phyloP scores from a whole-genome alignment of 2,113 vertebrate genomes.

The Mirounga angustirostris region DNA sequence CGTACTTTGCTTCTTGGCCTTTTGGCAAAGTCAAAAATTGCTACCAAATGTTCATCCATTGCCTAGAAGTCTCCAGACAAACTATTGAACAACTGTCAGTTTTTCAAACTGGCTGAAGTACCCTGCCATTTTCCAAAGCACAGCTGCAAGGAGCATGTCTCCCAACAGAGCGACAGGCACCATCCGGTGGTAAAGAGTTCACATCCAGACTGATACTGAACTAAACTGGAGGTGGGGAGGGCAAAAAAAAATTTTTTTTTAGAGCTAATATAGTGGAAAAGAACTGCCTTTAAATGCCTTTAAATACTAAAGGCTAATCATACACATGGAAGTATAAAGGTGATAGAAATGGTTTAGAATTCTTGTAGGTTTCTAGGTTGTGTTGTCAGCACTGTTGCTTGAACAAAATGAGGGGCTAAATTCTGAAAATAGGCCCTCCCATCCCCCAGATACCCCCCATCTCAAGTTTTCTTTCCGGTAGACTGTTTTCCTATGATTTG shows the following conservation, averaged over 20 bases:
- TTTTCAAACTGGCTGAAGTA: neutral
- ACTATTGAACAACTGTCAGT: neutral
- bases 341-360: neutral
- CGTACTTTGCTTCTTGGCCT: neutral
- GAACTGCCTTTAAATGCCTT: neutral
- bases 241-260: neutral
- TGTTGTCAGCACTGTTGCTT: neutral
- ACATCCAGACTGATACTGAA: neutral
- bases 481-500: neutral
- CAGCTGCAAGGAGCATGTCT: neutral
- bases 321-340: neutral
- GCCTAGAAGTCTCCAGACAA: neutral
- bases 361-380: neutral
- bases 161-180: neutral
- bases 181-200: neutral
- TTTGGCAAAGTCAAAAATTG: neutral
- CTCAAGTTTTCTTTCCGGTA: neutral
- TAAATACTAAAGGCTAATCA: slow-evolving; percentile 29
- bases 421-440: neutral
- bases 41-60: neutral
- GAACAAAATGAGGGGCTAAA: neutral
- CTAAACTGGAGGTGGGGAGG: neutral
- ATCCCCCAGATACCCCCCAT: neutral
- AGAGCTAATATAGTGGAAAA: neutral
- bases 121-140: neutral